Percentiles rank a stretch among this genome's conserved stretches.
Conservation (phyloP, 1,140 invertebrate genomes). For the Medauroidea extradentata region DNA sequence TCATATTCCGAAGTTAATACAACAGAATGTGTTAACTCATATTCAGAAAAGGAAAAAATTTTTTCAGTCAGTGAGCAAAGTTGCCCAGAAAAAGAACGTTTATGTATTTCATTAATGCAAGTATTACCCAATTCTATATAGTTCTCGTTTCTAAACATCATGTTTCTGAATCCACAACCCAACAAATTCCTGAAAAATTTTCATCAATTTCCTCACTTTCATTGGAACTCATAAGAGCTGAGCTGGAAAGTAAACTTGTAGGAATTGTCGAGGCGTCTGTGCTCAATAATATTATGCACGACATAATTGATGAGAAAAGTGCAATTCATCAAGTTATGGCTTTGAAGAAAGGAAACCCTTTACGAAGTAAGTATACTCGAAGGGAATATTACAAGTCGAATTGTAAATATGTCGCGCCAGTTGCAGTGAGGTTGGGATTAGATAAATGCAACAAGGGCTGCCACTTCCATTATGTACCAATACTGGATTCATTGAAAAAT, state of each 20-base stretch:
- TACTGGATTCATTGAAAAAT: background rate
- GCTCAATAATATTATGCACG: background rate
- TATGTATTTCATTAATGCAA: no score
- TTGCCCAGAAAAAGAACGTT: no score
- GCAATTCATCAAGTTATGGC: background rate
- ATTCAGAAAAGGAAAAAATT: background rate
- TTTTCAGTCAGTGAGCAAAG: background rate
- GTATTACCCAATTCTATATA: background rate
- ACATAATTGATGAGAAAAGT: background rate
- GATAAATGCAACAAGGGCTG: constrained; percentile 2
- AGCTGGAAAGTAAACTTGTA: background rate
- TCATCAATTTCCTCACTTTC: background rate
- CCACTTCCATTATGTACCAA: constrained; percentile 9
- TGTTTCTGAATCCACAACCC: background rate
- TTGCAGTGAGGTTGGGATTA: background rate
- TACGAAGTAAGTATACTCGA: background rate
- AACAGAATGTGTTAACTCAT: background rate
- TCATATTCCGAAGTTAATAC: background rate
- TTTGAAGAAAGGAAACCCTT: background rate
- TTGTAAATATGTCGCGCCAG: background rate
- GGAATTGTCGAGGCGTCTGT: background rate
- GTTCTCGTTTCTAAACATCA: background rate
- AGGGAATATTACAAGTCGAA: background rate
- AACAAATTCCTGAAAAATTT: background rate
- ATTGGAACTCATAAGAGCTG: background rate